A percentile compares a stretch with the other conserved stretches of the same genome.
phyloP scores from a whole-genome alignment of 2,797 vertebrate species.

The Staurois parvus region DNA sequence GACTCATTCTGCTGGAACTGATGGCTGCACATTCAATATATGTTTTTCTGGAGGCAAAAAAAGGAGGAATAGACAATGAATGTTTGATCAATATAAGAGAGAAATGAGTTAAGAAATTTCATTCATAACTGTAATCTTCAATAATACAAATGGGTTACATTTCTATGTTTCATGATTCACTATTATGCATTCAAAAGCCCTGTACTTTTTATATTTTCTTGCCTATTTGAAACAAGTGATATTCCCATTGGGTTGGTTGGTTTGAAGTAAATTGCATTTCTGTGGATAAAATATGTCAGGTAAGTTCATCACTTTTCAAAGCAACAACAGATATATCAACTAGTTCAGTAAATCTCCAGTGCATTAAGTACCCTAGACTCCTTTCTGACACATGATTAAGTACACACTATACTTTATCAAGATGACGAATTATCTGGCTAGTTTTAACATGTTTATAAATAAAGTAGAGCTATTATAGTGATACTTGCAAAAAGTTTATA shows the following conservation, averaged over 20 bases:
- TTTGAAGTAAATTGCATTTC: constrained; percentile 52
- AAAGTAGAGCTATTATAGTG: constrained; percentile 15
- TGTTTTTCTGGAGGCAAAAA: constrained; percentile 24
- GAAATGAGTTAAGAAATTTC: constrained; percentile 14
- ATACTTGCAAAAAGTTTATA: constrained; percentile 40
- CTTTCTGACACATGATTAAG: constrained; percentile 45
- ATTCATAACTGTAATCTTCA: constrained; percentile 8
- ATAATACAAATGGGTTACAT: constrained; percentile 1
- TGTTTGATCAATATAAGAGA: constrained; percentile 49
- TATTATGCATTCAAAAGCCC: constrained; percentile 1
- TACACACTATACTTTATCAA: constrained; percentile 46
- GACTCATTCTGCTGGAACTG: constrained; percentile 50
- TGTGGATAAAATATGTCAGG: constrained; percentile 52
- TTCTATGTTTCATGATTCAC: neutral
- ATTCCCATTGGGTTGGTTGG: constrained; percentile 39
- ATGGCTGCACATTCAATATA: constrained; percentile 35
- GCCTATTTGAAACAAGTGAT: constrained; percentile 18
- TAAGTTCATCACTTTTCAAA: constrained; percentile 55
- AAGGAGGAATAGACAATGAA: constrained; percentile 53
- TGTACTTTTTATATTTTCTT: constrained; percentile 12
- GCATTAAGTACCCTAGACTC: constrained; percentile 45
- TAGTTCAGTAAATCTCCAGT: constrained; percentile 57
- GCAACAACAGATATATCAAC: constrained; percentile 53
- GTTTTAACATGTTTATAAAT: constrained; percentile 37
- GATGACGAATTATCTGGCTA: constrained; percentile 46